These are phyloP conservation scores for Mylabris phalerata DNA, from an alignment of 1,140 invertebrate genomes.

Conservation along the genomic window DNA sequence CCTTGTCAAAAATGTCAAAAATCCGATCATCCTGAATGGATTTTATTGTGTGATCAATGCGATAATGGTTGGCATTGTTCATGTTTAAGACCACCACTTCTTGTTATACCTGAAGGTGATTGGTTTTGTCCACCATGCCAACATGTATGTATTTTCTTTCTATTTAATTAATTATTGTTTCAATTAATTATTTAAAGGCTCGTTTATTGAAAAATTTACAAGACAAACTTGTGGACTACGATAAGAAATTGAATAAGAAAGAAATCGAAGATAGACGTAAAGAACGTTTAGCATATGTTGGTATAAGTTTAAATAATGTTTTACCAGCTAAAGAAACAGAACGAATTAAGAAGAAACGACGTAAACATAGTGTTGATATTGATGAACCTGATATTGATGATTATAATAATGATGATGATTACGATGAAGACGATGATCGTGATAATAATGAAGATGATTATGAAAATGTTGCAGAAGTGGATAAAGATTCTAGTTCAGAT, in stretches of 20 bases:
- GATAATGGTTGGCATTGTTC: slow-evolving; percentile 93
- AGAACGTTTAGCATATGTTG: slow-evolving; percentile 67
- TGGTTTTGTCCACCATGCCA: slow-evolving; percentile 97
- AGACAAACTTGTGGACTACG: slow-evolving; percentile 53
- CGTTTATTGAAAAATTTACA: slow-evolving; percentile 64
- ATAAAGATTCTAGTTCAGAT: slow-evolving; percentile 4
- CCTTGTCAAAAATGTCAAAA: slow-evolving; percentile 82
- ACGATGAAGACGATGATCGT: slow-evolving; percentile 28
- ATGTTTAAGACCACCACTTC: slow-evolving; percentile 82
- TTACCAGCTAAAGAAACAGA: slow-evolving; percentile 44
- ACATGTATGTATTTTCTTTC: slow-evolving; percentile 54
- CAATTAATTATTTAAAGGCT: slow-evolving; percentile 48
- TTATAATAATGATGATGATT: slow-evolving; percentile 35
- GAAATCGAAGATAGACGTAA: slow-evolving; percentile 57
- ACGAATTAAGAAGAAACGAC: slow-evolving; percentile 34
- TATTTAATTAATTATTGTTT: background rate
- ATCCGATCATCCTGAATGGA: slow-evolving; percentile 91
- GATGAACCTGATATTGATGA: background rate
- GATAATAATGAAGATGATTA: slow-evolving; percentile 35
- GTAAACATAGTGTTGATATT: slow-evolving; percentile 36
- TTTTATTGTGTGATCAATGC: slow-evolving; percentile 89
- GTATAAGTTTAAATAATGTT: slow-evolving; percentile 71
- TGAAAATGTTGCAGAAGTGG: slow-evolving; percentile 35
- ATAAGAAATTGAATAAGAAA: slow-evolving; percentile 58
- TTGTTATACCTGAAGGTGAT: slow-evolving; percentile 91